Evolutionary conservation across 2,113 vertebrate species (phyloP).

Genomic region (Anolis carolinensis): DNA sequence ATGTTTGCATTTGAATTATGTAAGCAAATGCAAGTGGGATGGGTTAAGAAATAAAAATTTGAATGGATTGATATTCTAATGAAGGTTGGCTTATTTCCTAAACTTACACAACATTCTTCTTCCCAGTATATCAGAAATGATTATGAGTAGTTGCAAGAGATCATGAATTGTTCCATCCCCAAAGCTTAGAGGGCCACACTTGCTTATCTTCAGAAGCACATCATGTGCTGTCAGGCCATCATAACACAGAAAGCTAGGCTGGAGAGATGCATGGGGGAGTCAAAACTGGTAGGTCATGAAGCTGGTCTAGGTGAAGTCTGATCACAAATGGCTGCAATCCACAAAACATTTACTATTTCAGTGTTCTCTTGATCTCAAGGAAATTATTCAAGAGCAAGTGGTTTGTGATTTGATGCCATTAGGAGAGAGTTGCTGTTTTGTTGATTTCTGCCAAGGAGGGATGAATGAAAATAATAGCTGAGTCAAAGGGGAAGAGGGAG

Average conservation of each 20-base stretch:
- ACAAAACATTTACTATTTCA: neutral
- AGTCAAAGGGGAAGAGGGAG: neutral
- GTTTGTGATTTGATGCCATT: neutral
- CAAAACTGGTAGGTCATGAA: neutral
- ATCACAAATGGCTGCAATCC: neutral
- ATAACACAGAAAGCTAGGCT: neutral
- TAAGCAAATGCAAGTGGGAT: neutral
- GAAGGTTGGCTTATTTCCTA: neutral
- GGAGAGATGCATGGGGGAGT: neutral
- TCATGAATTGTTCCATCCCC: neutral
- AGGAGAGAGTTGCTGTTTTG: neutral
- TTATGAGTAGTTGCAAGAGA: neutral
- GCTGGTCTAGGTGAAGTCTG: neutral
- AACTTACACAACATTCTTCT: neutral
- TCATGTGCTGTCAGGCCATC: neutral
- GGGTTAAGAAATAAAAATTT: slow-evolving; percentile 17
- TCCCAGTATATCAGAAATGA: neutral
- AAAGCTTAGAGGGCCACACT: no score
- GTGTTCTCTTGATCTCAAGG: neutral
- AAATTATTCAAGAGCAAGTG: neutral
- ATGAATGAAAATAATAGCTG: neutral
- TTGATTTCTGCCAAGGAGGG: neutral
- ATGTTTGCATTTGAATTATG: neutral
- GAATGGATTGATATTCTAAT: neutral
- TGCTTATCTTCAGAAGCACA: neutral